Evolutionary conservation across 2,113 vertebrate species (phyloP).

Genomic region (Actenoides lindsayi): DNA sequence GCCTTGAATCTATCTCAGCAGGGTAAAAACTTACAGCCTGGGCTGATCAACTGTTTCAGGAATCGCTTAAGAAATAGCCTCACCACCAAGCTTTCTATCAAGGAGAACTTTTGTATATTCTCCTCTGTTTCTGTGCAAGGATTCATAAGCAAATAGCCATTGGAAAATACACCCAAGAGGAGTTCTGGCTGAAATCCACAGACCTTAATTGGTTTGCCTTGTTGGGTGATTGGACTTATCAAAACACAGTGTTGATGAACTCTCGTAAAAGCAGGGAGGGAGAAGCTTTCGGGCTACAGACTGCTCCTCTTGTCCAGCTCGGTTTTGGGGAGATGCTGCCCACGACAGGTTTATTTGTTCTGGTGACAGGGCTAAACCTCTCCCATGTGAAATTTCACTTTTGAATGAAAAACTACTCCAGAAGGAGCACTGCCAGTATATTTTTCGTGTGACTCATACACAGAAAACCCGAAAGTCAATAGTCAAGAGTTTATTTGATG

Average conservation of each 20-base stretch:
- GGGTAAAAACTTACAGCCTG: not conserved
- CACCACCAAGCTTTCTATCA: not conserved
- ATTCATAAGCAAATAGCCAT: slow-evolving; percentile 45
- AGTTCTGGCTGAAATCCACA: slow-evolving; percentile 11
- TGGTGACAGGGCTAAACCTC: slow-evolving; percentile 5
- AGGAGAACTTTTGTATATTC: not conserved
- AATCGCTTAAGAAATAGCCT: not conserved
- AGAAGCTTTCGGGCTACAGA: not conserved
- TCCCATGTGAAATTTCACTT: slow-evolving; percentile 70
- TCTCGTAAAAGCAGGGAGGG: not conserved
- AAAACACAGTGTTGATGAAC: not conserved
- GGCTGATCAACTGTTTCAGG: not conserved
- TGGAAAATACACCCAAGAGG: slow-evolving; percentile 44
- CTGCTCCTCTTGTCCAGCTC: not conserved
- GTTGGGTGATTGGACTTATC: slow-evolving; percentile 8
- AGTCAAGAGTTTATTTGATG: slow-evolving; percentile 69
- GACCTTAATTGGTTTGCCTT: slow-evolving; percentile 8
- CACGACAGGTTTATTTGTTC: slow-evolving; percentile 28
- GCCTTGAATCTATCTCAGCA: not conserved
- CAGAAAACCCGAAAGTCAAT: slow-evolving; percentile 69
- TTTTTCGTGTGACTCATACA: slow-evolving; percentile 72
- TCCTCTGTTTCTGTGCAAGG: slow-evolving; percentile 14
- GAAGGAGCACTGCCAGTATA: slow-evolving; percentile 56
- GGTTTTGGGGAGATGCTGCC: not conserved
- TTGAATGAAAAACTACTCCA: slow-evolving; percentile 63